phyloP scores from a whole-genome alignment of 2,888 invertebrate species.

The Lottia gigantea region DNA sequence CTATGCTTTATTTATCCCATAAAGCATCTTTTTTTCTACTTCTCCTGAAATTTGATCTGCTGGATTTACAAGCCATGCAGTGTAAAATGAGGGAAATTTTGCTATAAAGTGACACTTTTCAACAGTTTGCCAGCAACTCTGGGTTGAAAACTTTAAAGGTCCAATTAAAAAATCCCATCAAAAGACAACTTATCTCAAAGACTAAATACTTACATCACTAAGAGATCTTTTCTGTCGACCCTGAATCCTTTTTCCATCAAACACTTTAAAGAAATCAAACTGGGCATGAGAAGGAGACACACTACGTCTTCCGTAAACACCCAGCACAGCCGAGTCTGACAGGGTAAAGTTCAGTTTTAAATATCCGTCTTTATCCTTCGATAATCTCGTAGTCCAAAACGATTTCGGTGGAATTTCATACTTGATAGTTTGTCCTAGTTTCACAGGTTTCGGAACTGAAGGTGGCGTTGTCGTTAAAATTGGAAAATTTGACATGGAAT shows the following conservation, averaged over 20 bases:
- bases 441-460: slow-evolving; percentile 46
- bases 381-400: slow-evolving; percentile 98
- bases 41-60: too few species aligned
- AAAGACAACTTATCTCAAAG: too few species aligned
- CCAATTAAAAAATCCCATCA: too few species aligned
- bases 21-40: too few species aligned
- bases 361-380: slow-evolving; percentile 92
- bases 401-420: slow-evolving; percentile 92
- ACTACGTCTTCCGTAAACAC: slow-evolving; percentile 92
- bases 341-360: slow-evolving; percentile 91
- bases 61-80: too few species aligned
- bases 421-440: slow-evolving; percentile 86
- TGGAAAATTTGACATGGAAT: slow-evolving; percentile 23
- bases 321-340: slow-evolving; percentile 72
- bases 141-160: too few species aligned
- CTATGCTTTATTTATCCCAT: too few species aligned
- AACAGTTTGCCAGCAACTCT: too few species aligned
- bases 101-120: too few species aligned
- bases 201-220: not conserved
- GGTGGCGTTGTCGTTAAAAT: slow-evolving; percentile 26
- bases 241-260: slow-evolving; percentile 71
- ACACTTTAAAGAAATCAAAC: slow-evolving; percentile 93
- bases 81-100: too few species aligned
- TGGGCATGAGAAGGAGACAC: slow-evolving; percentile 95
- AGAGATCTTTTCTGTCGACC: slow-evolving; percentile 21